Base-by-base conservation (phyloP, 2,888 invertebrate genomes). In the Sarcophaga rosellei region DNA sequence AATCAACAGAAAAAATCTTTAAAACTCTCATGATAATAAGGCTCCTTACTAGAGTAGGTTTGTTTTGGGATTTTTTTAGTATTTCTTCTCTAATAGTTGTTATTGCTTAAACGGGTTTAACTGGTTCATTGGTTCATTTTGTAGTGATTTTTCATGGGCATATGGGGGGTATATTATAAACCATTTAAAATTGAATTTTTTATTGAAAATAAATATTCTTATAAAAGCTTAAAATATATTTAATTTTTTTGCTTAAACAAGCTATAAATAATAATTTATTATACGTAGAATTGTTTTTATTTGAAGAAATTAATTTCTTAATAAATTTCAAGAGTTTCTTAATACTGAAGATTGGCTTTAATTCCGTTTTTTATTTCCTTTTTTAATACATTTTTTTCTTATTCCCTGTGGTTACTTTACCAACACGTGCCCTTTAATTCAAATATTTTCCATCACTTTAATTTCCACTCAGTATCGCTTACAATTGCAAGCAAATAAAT, bases 111-210 rank as follows among this genome's bases (percentile, higher is more conserved):
- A 53, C 17, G 17, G 53, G 15, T 53, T 53, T 17, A 17, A 53
- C 15, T 4, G 12, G 4, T 53, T 53, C 17, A 53, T 15, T 53
- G 17, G 15, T n/a, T n/a, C 15, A 35, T 53, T 53, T 53, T 15
- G 53, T 15, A 53, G 53, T 53, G 53, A 53, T 53, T 53, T 17
- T 53, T 53, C 17, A 1, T 53, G 8, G 35, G 2, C 2, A 8
- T 35, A 35, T 10, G 8, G 8, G 8, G 35, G 35, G 35, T n/a
- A 2, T 23, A 8, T 77, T 68, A 68, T 69, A 68, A 77, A 77
- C 59, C 45, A 77, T 77, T 77, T 23, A 76, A 45, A 15, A 15
- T 44, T 21, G 21, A 62, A 25, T 23, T 66, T 20, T 20, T 20
- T 12, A 45, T 21, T n/a, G 4, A 8, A 45, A 25, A 23, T 63